Conservation (phyloP, 2,113 vertebrate genomes). For the Calyptommatus sinebrachiatus region DNA sequence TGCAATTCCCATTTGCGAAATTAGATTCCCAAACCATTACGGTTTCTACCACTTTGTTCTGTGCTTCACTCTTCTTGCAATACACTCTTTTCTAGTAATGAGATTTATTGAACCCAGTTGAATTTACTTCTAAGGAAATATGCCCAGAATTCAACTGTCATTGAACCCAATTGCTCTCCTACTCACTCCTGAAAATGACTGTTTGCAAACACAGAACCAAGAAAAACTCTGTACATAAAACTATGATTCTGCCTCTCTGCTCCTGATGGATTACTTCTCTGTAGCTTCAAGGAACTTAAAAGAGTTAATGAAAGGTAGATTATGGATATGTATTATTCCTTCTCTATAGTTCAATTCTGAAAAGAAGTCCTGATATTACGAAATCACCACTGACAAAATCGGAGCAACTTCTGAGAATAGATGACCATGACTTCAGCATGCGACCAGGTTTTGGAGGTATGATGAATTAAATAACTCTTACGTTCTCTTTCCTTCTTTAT, state of each 20-base stretch:
- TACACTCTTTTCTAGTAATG: neutral
- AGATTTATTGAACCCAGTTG: neutral
- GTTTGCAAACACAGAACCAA: neutral
- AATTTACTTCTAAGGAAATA: neutral
- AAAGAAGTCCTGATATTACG: constrained; percentile 93
- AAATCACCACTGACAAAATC: constrained; percentile 93
- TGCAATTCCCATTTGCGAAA: neutral
- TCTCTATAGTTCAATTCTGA: constrained; percentile 81
- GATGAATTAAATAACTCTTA: accelerated
- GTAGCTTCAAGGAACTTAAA: neutral
- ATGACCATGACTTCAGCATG: constrained; percentile 98
- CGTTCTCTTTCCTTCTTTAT: neutral
- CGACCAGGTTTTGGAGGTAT: constrained; percentile 96
- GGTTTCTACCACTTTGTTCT: neutral
- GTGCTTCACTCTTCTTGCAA: neutral
- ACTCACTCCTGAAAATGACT: neutral
- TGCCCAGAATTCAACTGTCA: neutral
- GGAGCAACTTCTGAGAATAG: constrained; percentile 94
- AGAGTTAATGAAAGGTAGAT: neutral
- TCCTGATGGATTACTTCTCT: neutral
- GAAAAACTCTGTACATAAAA: neutral
- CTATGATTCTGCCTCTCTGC: neutral
- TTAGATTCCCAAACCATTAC: neutral
- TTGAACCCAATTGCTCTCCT: neutral
- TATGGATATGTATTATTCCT: neutral